Conservation (phyloP, 2,113 vertebrate species). For the Oncorhynchus tshawytscha region DNA sequence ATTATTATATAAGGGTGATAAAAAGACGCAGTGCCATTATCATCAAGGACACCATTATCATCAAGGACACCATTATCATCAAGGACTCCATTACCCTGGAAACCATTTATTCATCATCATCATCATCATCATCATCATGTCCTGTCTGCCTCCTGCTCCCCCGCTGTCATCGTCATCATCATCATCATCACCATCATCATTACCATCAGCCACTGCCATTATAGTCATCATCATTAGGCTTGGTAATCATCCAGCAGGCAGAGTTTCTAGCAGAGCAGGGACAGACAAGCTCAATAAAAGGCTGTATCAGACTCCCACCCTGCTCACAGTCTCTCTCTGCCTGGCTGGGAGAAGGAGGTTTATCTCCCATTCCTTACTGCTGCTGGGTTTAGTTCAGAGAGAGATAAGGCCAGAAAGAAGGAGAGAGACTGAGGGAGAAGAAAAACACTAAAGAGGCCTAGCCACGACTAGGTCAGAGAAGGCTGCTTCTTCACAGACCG, state of each 20-base stretch:
- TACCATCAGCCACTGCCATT: slow-evolving; percentile 67
- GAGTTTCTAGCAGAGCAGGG: slow-evolving; percentile 53
- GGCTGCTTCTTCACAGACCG: no score
- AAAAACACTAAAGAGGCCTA: background rate
- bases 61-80: no score
- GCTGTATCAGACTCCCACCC: slow-evolving; percentile 42
- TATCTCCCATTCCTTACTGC: background rate
- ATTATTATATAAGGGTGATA: slow-evolving; percentile 74
- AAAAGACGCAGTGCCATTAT: slow-evolving; percentile 45
- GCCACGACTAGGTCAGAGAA: no score
- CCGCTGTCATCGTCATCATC: slow-evolving; percentile 22
- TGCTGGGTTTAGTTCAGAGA: no score
- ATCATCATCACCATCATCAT: slow-evolving; percentile 55
- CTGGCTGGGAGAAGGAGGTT: no score
- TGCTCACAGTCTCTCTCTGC: no score
- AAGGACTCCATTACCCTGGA: no score
- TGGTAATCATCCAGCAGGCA: slow-evolving; percentile 74
- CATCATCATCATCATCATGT: no score
- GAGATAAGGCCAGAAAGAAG: no score
- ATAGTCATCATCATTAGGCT: slow-evolving; percentile 79
- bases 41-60: no score
- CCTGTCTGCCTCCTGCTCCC: slow-evolving; percentile 6
- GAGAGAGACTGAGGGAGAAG: background rate
- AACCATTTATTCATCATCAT: no score
- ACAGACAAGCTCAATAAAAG: slow-evolving; percentile 64